phyloP scores from a whole-genome alignment of 2,113 vertebrate genomes.

The Lonchura striata region DNA sequence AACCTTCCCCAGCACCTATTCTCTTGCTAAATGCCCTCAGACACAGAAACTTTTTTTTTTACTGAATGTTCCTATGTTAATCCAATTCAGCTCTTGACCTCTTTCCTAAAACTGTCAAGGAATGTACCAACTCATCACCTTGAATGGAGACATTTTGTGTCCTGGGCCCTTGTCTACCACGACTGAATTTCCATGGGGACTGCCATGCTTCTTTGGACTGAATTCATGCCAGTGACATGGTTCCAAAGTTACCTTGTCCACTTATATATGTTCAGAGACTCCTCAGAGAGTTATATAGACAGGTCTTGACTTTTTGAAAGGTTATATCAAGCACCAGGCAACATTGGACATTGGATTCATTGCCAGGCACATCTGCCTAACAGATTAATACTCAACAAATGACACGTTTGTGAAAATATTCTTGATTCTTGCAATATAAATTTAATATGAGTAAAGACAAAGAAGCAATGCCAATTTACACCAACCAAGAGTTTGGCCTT shows the following conservation, averaged over 20 bases:
- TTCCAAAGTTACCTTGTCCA: not conserved
- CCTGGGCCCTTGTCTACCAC: not conserved
- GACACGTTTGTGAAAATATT: not conserved
- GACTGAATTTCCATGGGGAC: not conserved
- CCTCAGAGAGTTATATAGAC: not conserved
- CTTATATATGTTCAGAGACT: not conserved
- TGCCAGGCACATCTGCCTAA: not conserved
- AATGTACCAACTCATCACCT: not conserved
- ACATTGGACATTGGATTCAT: not conserved
- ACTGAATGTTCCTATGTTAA: not conserved
- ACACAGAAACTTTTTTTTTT: not conserved
- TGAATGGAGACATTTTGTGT: not conserved
- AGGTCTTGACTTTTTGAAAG: slow-evolving; percentile 38
- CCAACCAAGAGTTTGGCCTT: not conserved
- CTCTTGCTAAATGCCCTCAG: not conserved
- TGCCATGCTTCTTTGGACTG: not conserved
- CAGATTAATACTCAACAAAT: not conserved
- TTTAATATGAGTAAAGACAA: not conserved
- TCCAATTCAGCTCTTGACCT: not conserved
- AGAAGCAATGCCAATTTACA: not conserved
- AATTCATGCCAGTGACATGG: not conserved
- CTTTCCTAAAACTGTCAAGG: not conserved
- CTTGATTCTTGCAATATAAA: not conserved
- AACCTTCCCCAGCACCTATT: not conserved
- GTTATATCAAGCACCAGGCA: not conserved